phyloP scores from a whole-genome alignment of 35 echinoderm and acorn worm species.

The Amphiura filiformis region DNA sequence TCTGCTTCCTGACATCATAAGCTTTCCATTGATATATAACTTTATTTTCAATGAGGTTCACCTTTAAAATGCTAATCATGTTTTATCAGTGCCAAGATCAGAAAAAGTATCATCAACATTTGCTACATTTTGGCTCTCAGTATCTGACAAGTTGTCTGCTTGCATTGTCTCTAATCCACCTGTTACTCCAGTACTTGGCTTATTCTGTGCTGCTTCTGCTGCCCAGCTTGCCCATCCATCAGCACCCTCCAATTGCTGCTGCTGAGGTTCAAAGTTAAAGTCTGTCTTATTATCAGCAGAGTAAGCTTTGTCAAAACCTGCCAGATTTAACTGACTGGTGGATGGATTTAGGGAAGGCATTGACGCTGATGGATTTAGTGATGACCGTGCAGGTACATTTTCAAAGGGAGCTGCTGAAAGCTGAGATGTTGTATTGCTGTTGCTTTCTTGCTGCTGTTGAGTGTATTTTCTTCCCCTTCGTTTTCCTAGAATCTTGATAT shows the following conservation, averaged over 20 bases:
- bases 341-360: neutral
- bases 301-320: constrained; percentile 17
- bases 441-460: neutral
- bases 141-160: too few relatives aligned
- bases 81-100: too few relatives aligned
- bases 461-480: constrained; percentile 60
- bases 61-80: too few relatives aligned
- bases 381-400: too few relatives aligned
- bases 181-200: neutral
- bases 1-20: too few relatives aligned
- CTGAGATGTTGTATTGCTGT: neutral
- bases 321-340: constrained; percentile 16
- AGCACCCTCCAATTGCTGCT: neutral
- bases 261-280: neutral
- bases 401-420: neutral
- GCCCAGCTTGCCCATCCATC: neutral
- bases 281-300: neutral
- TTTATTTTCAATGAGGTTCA: too few relatives aligned
- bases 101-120: too few relatives aligned
- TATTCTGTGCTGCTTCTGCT: neutral
- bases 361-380: neutral
- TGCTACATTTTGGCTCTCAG: too few relatives aligned
- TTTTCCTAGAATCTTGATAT: constrained; percentile 90
- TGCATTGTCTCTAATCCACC: too few relatives aligned
- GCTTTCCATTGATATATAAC: too few relatives aligned